Conservation (phyloP, 2,113 vertebrate species). For the Uria aalge region DNA sequence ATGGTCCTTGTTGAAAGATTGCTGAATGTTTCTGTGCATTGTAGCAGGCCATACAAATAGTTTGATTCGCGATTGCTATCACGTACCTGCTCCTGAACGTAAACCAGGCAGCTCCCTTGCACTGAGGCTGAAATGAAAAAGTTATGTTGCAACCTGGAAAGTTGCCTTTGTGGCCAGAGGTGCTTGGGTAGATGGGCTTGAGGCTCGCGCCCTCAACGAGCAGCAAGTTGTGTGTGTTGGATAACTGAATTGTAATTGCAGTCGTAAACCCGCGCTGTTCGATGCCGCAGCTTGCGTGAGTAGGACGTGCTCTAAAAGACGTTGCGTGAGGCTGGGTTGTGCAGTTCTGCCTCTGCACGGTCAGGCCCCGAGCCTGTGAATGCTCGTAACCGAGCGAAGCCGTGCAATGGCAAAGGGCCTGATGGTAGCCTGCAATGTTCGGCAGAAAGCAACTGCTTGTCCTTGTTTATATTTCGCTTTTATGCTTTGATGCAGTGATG, state of each 20-base stretch:
- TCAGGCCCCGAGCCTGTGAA: background rate
- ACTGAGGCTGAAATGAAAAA: background rate
- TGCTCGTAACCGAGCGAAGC: background rate
- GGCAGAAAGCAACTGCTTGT: background rate
- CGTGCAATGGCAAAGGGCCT: background rate
- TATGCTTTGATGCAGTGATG: conserved; percentile 5
- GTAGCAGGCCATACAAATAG: background rate
- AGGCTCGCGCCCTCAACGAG: background rate
- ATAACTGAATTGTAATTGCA: background rate
- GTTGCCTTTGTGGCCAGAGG: background rate
- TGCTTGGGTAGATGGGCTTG: background rate
- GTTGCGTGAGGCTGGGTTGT: fast-evolving
- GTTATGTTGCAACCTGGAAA: background rate
- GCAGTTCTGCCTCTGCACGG: background rate
- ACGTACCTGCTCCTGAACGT: background rate
- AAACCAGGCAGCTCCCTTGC: background rate
- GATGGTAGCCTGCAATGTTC: background rate
- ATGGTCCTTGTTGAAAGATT: background rate
- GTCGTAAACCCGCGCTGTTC: background rate
- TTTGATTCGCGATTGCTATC: background rate
- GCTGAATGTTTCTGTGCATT: background rate
- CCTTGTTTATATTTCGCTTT: background rate
- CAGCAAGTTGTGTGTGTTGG: background rate
- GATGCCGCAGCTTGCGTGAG: background rate
- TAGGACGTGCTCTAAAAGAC: background rate